These are phyloP conservation scores for Notolabrus celidotus DNA, from an alignment of 2,797 vertebrate genomes.

Conservation along the genomic window DNA sequence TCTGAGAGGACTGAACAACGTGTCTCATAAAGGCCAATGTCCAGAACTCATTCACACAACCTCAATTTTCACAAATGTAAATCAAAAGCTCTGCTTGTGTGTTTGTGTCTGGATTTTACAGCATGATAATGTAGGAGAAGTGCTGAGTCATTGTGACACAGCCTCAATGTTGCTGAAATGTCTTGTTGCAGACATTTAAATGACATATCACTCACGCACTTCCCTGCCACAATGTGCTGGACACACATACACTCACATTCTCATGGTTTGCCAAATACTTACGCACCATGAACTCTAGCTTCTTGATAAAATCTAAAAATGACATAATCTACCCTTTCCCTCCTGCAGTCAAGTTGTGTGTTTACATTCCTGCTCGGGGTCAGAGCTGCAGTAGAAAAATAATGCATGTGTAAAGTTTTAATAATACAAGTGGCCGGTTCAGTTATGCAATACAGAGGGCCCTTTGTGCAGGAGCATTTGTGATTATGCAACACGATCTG, in stretches of 20 bases:
- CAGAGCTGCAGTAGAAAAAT: conserved; percentile 56
- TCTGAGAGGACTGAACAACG: not conserved
- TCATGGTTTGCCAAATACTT: not conserved
- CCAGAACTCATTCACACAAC: conserved; percentile 9
- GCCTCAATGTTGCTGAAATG: not conserved
- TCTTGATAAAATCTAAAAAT: conserved; percentile 22
- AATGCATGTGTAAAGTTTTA: conserved; percentile 65
- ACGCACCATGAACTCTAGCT: conserved; percentile 20
- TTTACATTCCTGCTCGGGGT: conserved; percentile 68
- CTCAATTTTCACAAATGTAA: not conserved
- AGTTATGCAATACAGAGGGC: conserved; percentile 70
- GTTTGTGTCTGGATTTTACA: not conserved
- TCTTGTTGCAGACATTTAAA: not conserved
- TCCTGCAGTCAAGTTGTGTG: conserved; percentile 33
- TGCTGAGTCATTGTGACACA: conserved; percentile 48
- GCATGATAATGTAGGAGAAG: not conserved
- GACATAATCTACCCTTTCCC: conserved; percentile 24
- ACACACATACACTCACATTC: not conserved
- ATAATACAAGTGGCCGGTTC: conserved; percentile 60
- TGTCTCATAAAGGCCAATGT: conserved; percentile 19
- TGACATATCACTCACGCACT: not conserved
- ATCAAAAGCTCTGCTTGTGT: not conserved
- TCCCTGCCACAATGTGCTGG: conserved; percentile 19
- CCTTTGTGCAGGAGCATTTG: conserved; percentile 70
- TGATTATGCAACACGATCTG: conserved; percentile 74